Evolutionary conservation across 2,888 invertebrate genomes (phyloP).

Genomic region (Ophion ellenae): DNA sequence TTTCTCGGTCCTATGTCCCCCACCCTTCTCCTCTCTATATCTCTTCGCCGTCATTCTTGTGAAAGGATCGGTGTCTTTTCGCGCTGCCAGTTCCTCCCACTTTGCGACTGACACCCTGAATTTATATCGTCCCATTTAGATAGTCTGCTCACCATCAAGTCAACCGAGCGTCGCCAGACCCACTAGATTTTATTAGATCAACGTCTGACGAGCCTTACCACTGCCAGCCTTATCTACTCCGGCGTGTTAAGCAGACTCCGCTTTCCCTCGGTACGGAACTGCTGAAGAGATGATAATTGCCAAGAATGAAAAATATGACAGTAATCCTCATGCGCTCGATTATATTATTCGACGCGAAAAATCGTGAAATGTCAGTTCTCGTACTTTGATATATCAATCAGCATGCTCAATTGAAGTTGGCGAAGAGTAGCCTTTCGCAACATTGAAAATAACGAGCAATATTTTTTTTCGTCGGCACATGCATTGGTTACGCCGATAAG

Average conservation of each 20-base stretch:
- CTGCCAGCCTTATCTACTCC: slow-evolving; percentile 28
- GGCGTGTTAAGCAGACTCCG: slow-evolving; percentile 1
- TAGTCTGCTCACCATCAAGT: slow-evolving; percentile 21
- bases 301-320: neutral
- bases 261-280: neutral
- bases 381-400: neutral
- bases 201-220: neutral
- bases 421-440: too few relatives aligned
- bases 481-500: too few relatives aligned
- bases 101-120: slow-evolving; percentile 6
- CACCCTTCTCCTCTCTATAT: neutral
- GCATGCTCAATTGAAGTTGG: too few relatives aligned
- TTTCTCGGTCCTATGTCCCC: neutral
- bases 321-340: neutral
- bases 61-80: slow-evolving; percentile 16
- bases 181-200: slow-evolving; percentile 41
- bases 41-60: neutral
- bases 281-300: neutral
- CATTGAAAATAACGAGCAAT: too few relatives aligned
- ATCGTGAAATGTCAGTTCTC: neutral
- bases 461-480: too few relatives aligned
- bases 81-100: slow-evolving; percentile 15
- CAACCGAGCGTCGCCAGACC: neutral
- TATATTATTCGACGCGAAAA: neutral
- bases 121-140: slow-evolving; percentile 36